Conservation (phyloP, 2,113 vertebrate genomes). For the Oryzias javanicus region DNA sequence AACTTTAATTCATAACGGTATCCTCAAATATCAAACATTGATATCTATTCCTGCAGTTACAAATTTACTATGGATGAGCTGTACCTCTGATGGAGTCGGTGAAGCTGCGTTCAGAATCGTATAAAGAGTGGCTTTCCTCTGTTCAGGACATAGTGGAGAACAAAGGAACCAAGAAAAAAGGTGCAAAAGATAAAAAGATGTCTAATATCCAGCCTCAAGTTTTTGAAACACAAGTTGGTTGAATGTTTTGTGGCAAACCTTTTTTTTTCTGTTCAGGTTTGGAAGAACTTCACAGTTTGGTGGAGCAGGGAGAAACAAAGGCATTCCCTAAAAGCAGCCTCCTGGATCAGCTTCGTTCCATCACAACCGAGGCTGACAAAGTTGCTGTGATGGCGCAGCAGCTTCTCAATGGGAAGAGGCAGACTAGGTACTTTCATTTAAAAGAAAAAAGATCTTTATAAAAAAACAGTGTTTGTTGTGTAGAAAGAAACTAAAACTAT, state of each 20-base stretch:
- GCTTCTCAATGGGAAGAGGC: slow-evolving; percentile 91
- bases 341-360: slow-evolving; percentile 80
- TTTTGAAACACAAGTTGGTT: neutral
- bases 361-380: slow-evolving; percentile 88
- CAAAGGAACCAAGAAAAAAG: slow-evolving; percentile 85
- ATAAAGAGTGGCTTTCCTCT: slow-evolving; percentile 85
- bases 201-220: neutral
- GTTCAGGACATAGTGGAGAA: slow-evolving; percentile 87
- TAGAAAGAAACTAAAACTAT: too few relatives aligned
- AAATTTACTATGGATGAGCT: slow-evolving; percentile 89
- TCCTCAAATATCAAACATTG: neutral
- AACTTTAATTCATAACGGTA: neutral
- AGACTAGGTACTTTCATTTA: slow-evolving; percentile 82
- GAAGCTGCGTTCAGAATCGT: slow-evolving; percentile 85
- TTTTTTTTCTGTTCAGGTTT: slow-evolving; percentile 77
- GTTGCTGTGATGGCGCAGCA: slow-evolving; percentile 92
- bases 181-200: slow-evolving; percentile 28
- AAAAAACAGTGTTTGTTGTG: neutral
- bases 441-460: neutral
- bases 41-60: slow-evolving; percentile 74
- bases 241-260: neutral
- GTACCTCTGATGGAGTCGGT: slow-evolving; percentile 83
- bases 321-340: slow-evolving; percentile 86
- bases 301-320: slow-evolving; percentile 89
- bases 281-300: slow-evolving; percentile 84